Evolutionary conservation across 2,797 vertebrate genomes (phyloP).

Genomic region (Sebastes minor): DNA sequence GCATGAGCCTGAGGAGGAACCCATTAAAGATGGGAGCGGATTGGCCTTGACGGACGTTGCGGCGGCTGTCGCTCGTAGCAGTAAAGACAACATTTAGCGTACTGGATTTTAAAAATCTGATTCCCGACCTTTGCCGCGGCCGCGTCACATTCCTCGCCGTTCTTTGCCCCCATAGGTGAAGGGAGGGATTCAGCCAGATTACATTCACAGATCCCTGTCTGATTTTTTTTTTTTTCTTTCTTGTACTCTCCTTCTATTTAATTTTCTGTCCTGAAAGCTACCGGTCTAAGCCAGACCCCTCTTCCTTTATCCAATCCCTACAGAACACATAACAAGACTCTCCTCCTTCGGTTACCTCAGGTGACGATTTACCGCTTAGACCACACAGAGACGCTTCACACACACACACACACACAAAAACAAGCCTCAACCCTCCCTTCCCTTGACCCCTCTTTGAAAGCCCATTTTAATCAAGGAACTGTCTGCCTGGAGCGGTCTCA

Average conservation of each 20-base stretch:
- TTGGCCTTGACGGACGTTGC: too few species aligned
- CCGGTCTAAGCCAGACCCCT: conserved; percentile 8
- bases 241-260: conserved; percentile 1
- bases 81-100: not conserved
- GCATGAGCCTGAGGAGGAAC: too few species aligned
- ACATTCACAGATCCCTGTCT: conserved; percentile 59
- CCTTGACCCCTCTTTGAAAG: conserved; percentile 9
- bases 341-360: conserved; percentile 46
- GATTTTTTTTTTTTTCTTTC: not conserved
- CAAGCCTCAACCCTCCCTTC: not conserved
- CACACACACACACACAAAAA: not conserved
- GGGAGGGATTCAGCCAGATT: conserved; percentile 34
- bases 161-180: conserved; percentile 21
- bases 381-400: conserved; percentile 42
- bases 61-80: rapidly evolving
- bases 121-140: not conserved
- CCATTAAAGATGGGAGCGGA: rapidly evolving
- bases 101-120: not conserved
- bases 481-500: conserved; percentile 34
- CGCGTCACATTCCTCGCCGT: conserved; percentile 21
- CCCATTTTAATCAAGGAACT: conserved; percentile 60
- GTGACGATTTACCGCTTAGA: conserved; percentile 45
- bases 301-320: conserved; percentile 8
- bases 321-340: conserved; percentile 4
- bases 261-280: conserved; percentile 27